Evolutionary conservation across 1,140 invertebrate genomes (phyloP), one percentile per base, ranked within the genome.

Genomic region (Drosophila serrata): DNA sequence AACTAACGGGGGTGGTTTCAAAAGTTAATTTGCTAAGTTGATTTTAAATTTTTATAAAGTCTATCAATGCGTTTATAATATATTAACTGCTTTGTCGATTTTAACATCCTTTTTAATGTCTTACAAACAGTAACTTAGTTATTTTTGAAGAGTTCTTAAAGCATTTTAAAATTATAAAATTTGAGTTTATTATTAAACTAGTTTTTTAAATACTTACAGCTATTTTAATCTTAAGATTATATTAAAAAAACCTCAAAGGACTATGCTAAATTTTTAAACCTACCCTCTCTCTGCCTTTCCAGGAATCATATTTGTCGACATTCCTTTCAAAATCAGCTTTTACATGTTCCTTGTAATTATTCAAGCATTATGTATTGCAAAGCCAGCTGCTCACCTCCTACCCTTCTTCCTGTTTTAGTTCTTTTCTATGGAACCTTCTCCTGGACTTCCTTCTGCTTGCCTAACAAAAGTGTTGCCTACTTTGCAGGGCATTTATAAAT

Each of bases 381-480:
- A 67, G 49, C 76, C 80, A 84, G 85, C 84, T 68, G 82, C 35
- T 65, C 31, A 6, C 42, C 59, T 12, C 15, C 57, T 31, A 3
- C 19, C 24, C 9, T 13, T 13, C 37, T 17, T 53, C n/a, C 29
- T 29, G 6, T 29, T 17, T 35, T 29, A n/a, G n/a, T 46, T 35
- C 63, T 35, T 24, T 46, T 11, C 17, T 9, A 37, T 22, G 12
- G 6, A 62, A 17, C 15, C 35, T 6, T 11, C 29, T 6, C 13
- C 29, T 22, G 53, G 42, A 39, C 49, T 60, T 63, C 61, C 4
- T 64, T 78, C 65, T 57, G 76, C 58, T 43, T 67, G 63, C 46
- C 61, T 29, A 49, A 82, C 80, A 87, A 78, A 87, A 87, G 84
- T 88, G 85, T 77, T 88, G 85, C 85, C 85, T 90, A 84, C 80